These are phyloP conservation scores for Sinocyclocheilus maitianheensis DNA, from an alignment of 2,113 vertebrate species.

Conservation along the genomic window DNA sequence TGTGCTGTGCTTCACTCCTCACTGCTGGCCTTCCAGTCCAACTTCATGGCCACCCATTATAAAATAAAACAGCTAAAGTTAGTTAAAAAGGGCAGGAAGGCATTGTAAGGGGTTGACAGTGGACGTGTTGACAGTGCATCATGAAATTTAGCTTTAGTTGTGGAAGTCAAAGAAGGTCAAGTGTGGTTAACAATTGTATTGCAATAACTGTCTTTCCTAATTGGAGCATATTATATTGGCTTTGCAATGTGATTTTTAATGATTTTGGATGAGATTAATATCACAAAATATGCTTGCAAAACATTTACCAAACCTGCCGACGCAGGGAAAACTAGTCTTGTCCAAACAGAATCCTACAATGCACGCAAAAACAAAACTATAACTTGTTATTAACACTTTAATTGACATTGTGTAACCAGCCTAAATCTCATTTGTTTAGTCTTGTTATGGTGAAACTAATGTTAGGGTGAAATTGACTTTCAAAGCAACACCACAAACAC, in stretches of 20 bases:
- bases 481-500: conserved; percentile 41
- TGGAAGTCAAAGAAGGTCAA: too few species aligned
- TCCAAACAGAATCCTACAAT: background rate
- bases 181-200: too few species aligned
- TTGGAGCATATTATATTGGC: background rate
- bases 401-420: background rate
- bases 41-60: background rate
- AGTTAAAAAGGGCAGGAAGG: too few species aligned
- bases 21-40: background rate
- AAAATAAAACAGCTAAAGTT: too few species aligned
- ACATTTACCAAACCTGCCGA: background rate
- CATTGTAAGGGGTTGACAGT: background rate
- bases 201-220: too few species aligned
- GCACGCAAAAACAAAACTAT: background rate
- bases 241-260: background rate
- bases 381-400: conserved; percentile 8
- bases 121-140: too few species aligned
- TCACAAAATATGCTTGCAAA: background rate
- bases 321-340: background rate
- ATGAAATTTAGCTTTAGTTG: background rate
- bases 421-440: conserved; percentile 25
- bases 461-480: conserved; percentile 41
- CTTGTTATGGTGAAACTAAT: conserved; percentile 36
- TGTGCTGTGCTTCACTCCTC: background rate
- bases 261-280: background rate